These are phyloP conservation scores for Agapostemon virescens DNA, from an alignment of 2,888 invertebrate genomes.

Conservation along the genomic window DNA sequence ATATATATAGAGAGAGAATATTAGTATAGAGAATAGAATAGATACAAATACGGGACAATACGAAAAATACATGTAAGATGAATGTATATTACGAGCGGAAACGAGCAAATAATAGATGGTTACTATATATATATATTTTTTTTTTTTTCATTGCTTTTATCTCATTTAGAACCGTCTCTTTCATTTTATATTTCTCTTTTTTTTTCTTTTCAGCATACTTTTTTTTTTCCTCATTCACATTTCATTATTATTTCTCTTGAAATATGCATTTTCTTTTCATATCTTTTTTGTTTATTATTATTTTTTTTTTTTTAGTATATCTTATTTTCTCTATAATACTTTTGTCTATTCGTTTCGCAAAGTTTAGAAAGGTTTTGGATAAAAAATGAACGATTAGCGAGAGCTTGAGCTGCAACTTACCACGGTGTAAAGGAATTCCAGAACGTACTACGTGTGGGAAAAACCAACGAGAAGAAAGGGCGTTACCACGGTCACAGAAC, in stretches of 20 bases:
- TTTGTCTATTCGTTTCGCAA: conserved; percentile 27
- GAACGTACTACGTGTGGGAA: conserved; percentile 92
- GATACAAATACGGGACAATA: conserved; percentile 67
- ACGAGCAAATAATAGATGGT: conserved; percentile 77
- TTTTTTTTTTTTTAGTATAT: conserved; percentile 14
- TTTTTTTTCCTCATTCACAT: conserved; percentile 54
- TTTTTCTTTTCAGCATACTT: background rate
- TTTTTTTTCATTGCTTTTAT: conserved; percentile 60
- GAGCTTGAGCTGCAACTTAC: conserved; percentile 90
- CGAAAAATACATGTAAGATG: conserved; percentile 75
- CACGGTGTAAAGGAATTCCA: conserved; percentile 99
- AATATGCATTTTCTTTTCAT: conserved; percentile 5
- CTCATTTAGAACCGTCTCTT: conserved; percentile 41
- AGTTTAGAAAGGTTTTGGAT: conserved; percentile 59
- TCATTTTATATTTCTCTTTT: conserved; percentile 30
- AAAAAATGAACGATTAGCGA: conserved; percentile 79
- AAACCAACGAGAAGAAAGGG: conserved; percentile 81
- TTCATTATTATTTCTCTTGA: too few species aligned
- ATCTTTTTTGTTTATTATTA: background rate
- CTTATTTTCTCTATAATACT: too few species aligned
- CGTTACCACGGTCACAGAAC: conserved; percentile 81
- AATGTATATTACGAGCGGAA: conserved; percentile 72
- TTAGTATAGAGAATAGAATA: conserved; percentile 35
- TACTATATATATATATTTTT: too few species aligned
- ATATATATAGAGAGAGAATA: conserved; percentile 39